Evolutionary conservation across 2,113 vertebrate genomes (phyloP).

Genomic region (Pantherophis guttatus): DNA sequence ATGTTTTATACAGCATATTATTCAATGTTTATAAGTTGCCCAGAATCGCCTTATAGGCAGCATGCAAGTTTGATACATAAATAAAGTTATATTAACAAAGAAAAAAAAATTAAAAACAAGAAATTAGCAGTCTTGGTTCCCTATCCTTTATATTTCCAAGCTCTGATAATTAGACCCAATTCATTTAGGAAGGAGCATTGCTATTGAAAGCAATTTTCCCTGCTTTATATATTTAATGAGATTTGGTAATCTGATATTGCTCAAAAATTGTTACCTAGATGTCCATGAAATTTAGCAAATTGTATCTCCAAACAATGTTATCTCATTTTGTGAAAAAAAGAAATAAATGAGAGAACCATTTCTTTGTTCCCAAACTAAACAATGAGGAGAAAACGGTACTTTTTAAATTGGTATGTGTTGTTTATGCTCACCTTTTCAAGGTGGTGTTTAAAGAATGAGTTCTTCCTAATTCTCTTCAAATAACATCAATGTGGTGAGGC

Average conservation of each 20-base stretch:
- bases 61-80: too few species aligned
- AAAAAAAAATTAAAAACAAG: too few species aligned
- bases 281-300: neutral
- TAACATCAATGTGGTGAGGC: too few species aligned
- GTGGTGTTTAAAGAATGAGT: neutral
- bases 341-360: neutral
- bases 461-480: neutral
- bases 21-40: too few species aligned
- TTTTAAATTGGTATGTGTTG: neutral
- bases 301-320: neutral
- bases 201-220: neutral
- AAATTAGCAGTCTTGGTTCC: too few species aligned
- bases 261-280: neutral
- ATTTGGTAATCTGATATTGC: neutral
- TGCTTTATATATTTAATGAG: neutral
- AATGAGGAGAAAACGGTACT: neutral
- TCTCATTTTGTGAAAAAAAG: neutral
- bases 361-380: neutral
- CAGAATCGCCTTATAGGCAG: too few species aligned
- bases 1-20: too few species aligned
- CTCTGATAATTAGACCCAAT: neutral
- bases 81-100: too few species aligned
- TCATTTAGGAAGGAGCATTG: neutral
- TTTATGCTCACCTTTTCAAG: neutral
- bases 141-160: too few species aligned